Evolutionary conservation across 2,113 vertebrate genomes (phyloP), one percentile per base, ranked within the genome.

Genomic region (Seriola quinqueradiata): DNA sequence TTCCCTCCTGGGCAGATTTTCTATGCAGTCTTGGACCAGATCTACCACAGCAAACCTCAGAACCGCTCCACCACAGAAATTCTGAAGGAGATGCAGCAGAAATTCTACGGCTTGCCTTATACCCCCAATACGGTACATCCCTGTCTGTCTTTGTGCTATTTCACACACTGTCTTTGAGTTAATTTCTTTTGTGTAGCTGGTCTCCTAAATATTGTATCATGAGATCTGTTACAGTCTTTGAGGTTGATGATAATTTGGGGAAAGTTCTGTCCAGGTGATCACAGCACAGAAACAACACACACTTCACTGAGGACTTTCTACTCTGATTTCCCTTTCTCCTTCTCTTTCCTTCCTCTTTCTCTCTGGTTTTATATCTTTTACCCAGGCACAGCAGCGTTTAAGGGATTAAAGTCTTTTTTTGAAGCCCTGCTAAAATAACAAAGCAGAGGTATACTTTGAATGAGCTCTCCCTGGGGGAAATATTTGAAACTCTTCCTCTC

Each of bases 21-120:
- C 90, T 99, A 99, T 82, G 96, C 98, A 8, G 95, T 93, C 52
- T 93, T 99, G 96, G 98, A 99, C 92, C 98, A 99, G 89, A 95
- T 98, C 82, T 99, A 99, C 92, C 98, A 99, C 8, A 90, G 97
- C 54, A 90, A 95, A 85, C 97, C 98, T 58, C 97, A 97, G 65
- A 94, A 90, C 79, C 90, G 79, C 38, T 97, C 97, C 65, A 98
- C 97, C 73, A 99, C 97, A n/a, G 97, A 98, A 48, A 96, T 97
- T 91, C 94, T 99, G 83, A 95, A 95, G 85, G 97, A 98, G 82
- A 96, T 96, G 11, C 98, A 99, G 89, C 96, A 97, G 83, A 95
- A 95, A 52, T 95, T 97, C 91, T 99, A 99, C 11, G 96, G 97
- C 50, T 86, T 99, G 73, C 97, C 98, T 0, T 97, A 99, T 0